phyloP scores from a whole-genome alignment of 2,888 invertebrate genomes.

The Apodemia duryi region DNA sequence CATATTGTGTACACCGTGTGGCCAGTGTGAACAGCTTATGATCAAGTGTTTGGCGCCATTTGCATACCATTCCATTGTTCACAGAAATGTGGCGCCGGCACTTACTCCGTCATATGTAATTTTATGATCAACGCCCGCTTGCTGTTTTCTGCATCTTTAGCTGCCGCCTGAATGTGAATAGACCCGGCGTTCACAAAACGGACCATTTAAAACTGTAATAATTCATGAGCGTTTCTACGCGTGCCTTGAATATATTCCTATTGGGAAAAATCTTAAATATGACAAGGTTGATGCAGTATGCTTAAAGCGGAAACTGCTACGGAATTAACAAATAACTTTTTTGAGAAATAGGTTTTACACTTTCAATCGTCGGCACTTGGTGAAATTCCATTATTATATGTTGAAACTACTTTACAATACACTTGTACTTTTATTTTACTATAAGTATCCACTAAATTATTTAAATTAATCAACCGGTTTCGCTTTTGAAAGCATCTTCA shows the following conservation, averaged over 20 bases:
- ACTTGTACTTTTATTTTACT: no score
- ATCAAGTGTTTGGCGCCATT: slow-evolving; percentile 66
- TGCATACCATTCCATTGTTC: slow-evolving; percentile 71
- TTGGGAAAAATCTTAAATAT: slow-evolving; percentile 39
- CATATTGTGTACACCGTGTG: slow-evolving; percentile 2
- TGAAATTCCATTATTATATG: no score
- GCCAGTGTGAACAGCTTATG: slow-evolving; percentile 57
- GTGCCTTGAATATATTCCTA: slow-evolving; percentile 45
- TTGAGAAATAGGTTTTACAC: no score
- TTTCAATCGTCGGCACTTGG: no score
- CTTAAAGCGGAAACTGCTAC: slow-evolving; percentile 44
- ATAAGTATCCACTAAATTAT: no score
- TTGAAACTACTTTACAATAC: no score
- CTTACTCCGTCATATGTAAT: slow-evolving; percentile 61
- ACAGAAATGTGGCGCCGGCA: slow-evolving; percentile 70
- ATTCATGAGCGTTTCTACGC: slow-evolving; percentile 51
- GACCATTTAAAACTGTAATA: slow-evolving; percentile 55
- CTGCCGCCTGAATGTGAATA: slow-evolving; percentile 51
- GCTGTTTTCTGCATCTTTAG: slow-evolving; percentile 56
- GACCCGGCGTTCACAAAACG: slow-evolving; percentile 43
- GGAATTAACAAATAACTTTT: slow-evolving; percentile 43
- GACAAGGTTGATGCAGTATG: slow-evolving; percentile 26
- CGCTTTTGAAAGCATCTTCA: no score
- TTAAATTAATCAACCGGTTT: no score
- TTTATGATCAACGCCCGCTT: slow-evolving; percentile 64